Evolutionary conservation across 2,888 invertebrate species (phyloP).

Genomic region (Spilosoma lubricipeda): DNA sequence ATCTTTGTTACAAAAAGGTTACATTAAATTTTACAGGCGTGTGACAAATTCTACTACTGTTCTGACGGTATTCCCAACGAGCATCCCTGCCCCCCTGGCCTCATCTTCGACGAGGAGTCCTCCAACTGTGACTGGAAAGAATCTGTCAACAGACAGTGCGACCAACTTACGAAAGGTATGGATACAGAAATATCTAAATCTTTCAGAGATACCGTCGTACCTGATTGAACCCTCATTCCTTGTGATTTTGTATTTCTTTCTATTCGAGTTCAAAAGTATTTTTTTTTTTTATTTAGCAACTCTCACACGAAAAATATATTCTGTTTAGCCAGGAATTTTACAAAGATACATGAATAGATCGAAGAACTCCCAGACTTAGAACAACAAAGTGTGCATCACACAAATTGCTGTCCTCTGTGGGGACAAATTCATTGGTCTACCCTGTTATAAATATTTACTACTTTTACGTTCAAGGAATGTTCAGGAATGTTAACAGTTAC

Average conservation of each 20-base stretch:
- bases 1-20: neutral
- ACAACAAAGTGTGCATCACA: neutral
- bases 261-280: no score
- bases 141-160: constrained; percentile 82
- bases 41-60: constrained; percentile 93
- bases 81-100: constrained; percentile 90
- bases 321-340: no score
- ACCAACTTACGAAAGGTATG: constrained; percentile 77
- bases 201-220: no score
- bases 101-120: constrained; percentile 90
- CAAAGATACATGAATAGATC: no score
- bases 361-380: no score
- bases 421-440: neutral
- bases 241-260: no score
- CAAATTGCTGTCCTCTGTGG: no score
- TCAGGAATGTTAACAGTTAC: neutral
- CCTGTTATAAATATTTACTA: neutral
- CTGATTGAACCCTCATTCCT: neutral
- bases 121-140: constrained; percentile 92
- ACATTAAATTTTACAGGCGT: constrained; percentile 77
- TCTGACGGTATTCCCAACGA: constrained; percentile 90
- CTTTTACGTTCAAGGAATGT: neutral
- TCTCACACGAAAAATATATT: no score
- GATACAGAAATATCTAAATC: neutral
- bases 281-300: no score